These are phyloP conservation scores for Drosophila ironensis DNA, from an alignment of 1,140 invertebrate species.

Conservation along the genomic window DNA sequence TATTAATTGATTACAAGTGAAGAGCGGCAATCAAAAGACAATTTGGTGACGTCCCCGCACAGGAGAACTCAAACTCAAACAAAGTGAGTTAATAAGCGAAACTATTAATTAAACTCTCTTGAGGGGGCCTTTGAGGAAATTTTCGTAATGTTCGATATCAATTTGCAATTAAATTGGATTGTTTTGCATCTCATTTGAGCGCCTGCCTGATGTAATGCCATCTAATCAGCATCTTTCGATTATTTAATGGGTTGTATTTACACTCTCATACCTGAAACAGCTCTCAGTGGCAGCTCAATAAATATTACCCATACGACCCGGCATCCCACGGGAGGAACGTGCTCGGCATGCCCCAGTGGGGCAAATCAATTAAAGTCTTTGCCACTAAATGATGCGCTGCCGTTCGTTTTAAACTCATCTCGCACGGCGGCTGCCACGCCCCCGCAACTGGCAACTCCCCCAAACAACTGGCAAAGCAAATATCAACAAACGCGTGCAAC, in stretches of 20 bases:
- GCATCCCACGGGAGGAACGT: slow-evolving; percentile 5
- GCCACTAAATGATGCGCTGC: slow-evolving; percentile 4
- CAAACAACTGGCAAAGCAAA: slow-evolving; percentile 7
- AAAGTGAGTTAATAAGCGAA: slow-evolving; percentile 1
- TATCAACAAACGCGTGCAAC: slow-evolving; percentile 24
- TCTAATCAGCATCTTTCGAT: slow-evolving; percentile 48
- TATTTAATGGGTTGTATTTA: slow-evolving; percentile 41
- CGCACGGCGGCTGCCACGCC: background rate
- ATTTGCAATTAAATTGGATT: slow-evolving; percentile 51
- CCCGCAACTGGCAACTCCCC: background rate
- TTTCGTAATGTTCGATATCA: slow-evolving; percentile 30
- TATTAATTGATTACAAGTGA: slow-evolving; percentile 24
- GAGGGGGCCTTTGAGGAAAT: slow-evolving; percentile 19
- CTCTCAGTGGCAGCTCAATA: background rate
- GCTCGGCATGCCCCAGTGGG: slow-evolving; percentile 13
- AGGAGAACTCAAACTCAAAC: background rate
- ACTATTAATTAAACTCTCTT: slow-evolving; percentile 11
- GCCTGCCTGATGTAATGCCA: slow-evolving; percentile 1
- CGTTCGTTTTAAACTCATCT: slow-evolving; percentile 6
- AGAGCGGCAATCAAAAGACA: slow-evolving; percentile 8
- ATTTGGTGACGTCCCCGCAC: background rate
- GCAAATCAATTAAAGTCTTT: slow-evolving; percentile 33
- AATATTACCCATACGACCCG: slow-evolving; percentile 37
- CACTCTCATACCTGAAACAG: slow-evolving; percentile 12
- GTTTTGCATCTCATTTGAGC: slow-evolving; percentile 7